Percentiles rank a stretch among this genome's conserved stretches.
Conservation (phyloP, 1,140 invertebrate species). For the Spodoptera litura region DNA sequence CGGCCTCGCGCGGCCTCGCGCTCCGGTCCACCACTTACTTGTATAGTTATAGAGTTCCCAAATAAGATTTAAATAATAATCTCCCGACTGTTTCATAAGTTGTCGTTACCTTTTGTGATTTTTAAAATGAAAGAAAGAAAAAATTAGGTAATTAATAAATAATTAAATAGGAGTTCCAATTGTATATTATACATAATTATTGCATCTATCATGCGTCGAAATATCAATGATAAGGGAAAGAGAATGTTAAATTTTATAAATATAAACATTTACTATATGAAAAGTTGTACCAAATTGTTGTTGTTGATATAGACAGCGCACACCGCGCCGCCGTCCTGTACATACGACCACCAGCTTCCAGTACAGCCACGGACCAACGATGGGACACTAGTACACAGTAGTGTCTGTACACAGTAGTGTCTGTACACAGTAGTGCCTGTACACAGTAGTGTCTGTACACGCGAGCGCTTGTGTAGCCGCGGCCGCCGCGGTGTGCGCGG, state of each 20-base stretch:
- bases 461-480: neutral
- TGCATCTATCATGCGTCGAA: slow-evolving; percentile 71
- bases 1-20: slow-evolving; percentile 11
- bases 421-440: neutral
- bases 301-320: slow-evolving; percentile 19
- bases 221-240: slow-evolving; percentile 62
- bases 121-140: slow-evolving; percentile 69
- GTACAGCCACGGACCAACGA: too few relatives aligned
- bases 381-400: too few relatives aligned
- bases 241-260: slow-evolving; percentile 47
- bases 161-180: slow-evolving; percentile 84
- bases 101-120: slow-evolving; percentile 85
- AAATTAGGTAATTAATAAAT: slow-evolving; percentile 84
- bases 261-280: slow-evolving; percentile 42
- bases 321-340: neutral
- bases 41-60: slow-evolving; percentile 47
- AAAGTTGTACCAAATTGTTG: slow-evolving; percentile 50
- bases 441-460: slow-evolving; percentile 2
- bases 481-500: neutral
- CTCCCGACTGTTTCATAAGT: slow-evolving; percentile 79
- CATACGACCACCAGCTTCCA: neutral
- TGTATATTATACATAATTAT: slow-evolving; percentile 84
- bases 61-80: slow-evolving; percentile 62
- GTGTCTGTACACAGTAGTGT: too few relatives aligned
- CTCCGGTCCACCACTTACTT: slow-evolving; percentile 53